phyloP scores from a whole-genome alignment of 2,113 vertebrate species.

The Oryzias celebensis region DNA sequence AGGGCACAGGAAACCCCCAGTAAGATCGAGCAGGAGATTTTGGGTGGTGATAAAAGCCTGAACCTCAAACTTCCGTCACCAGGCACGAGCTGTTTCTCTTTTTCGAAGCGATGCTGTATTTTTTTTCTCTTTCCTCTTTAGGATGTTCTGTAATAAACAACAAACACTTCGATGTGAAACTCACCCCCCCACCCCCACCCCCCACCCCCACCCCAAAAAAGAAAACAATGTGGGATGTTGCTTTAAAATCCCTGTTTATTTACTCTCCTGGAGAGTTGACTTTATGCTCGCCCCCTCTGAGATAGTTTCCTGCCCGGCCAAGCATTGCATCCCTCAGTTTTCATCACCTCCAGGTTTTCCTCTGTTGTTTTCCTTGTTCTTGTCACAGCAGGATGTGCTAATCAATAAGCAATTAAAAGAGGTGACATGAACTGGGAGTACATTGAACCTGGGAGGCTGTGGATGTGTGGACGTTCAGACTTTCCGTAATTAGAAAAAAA shows the following conservation, averaged over 20 bases:
- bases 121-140: conserved; percentile 1
- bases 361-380: conserved; percentile 48
- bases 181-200: conserved; percentile 13
- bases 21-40: conserved; percentile 37
- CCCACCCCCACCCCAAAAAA: neutral
- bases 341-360: conserved; percentile 51
- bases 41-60: conserved; percentile 37
- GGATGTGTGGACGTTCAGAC: neutral
- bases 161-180: conserved; percentile 1
- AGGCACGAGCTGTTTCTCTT: conserved; percentile 38
- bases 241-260: conserved; percentile 30
- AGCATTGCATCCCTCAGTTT: conserved; percentile 36
- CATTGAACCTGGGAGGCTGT: conserved; percentile 3
- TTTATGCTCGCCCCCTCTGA: conserved; percentile 32
- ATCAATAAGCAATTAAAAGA: conserved; percentile 75
- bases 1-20: conserved; percentile 60
- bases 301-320: conserved; percentile 39
- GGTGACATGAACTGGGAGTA: conserved; percentile 33
- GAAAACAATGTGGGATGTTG: neutral
- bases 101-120: conserved; percentile 1
- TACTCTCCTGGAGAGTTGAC: conserved; percentile 48
- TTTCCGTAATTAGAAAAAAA: neutral
- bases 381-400: conserved; percentile 50
- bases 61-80: conserved; percentile 65
- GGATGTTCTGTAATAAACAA: neutral